A percentile compares a stretch with the other conserved stretches of the same genome.
These are phyloP conservation scores for Zalophus californianus DNA, from an alignment of 2,797 vertebrate genomes.

Conservation along the genomic window DNA sequence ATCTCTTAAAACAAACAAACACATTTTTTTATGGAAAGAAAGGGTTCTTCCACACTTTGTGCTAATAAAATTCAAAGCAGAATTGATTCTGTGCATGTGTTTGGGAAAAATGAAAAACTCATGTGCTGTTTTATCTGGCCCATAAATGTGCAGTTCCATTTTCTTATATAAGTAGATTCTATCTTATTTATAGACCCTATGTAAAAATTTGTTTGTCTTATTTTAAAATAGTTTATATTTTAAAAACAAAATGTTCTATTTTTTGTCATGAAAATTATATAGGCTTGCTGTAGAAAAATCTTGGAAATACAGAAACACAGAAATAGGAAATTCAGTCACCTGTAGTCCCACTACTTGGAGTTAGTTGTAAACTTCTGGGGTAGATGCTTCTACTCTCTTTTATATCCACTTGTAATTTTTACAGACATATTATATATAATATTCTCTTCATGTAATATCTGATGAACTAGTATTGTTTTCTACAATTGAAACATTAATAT, in stretches of 20 bases:
- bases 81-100: slow-evolving; percentile 5
- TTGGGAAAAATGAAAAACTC: slow-evolving; percentile 27
- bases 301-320: slow-evolving; percentile 32
- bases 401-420: slow-evolving; percentile 19
- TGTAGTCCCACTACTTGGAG: neutral
- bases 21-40: neutral
- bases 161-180: slow-evolving; percentile 27
- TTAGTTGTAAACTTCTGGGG: slow-evolving; percentile 8
- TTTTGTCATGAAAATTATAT: slow-evolving; percentile 10
- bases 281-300: neutral
- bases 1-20: neutral
- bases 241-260: neutral
- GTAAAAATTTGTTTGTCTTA: slow-evolving; percentile 26
- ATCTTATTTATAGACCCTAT: neutral
- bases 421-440: neutral
- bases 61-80: slow-evolving; percentile 17
- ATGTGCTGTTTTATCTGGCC: neutral
- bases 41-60: neutral
- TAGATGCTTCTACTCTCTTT: slow-evolving; percentile 11
- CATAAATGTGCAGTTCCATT: neutral
- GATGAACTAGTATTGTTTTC: neutral
- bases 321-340: neutral
- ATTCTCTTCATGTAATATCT: slow-evolving; percentile 2
- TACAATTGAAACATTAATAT: neutral
- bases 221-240: slow-evolving; percentile 18